These are phyloP conservation scores for Pristionchus pacificus DNA, from an alignment of 1,140 invertebrate genomes.

Conservation along the genomic window DNA sequence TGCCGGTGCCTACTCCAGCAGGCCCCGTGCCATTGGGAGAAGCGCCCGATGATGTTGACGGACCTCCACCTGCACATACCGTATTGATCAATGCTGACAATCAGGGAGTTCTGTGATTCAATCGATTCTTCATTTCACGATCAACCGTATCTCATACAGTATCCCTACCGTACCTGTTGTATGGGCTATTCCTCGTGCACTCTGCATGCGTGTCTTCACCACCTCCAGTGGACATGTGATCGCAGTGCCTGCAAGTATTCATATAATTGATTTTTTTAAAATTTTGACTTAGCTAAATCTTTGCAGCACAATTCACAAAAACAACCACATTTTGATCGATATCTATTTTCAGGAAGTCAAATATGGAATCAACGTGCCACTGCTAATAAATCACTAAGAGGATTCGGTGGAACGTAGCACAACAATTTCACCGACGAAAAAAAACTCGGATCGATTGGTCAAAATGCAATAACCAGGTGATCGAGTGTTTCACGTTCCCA, in stretches of 20 bases:
- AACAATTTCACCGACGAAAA: too few species aligned
- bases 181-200: slow-evolving; percentile 68
- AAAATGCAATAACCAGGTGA: too few species aligned
- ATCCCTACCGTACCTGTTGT: slow-evolving; percentile 62
- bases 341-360: too few species aligned
- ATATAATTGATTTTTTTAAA: too few species aligned
- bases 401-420: too few species aligned
- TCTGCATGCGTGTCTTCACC: slow-evolving; percentile 93
- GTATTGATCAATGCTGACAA: slow-evolving; percentile 8
- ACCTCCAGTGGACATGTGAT: slow-evolving; percentile 97
- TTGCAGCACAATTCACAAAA: too few species aligned
- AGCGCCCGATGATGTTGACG: not conserved
- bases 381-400: too few species aligned
- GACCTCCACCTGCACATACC: slow-evolving; percentile 7
- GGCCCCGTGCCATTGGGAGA: not conserved
- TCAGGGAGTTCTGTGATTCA: slow-evolving; percentile 59
- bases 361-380: too few species aligned
- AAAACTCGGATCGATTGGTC: too few species aligned
- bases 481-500: too few species aligned
- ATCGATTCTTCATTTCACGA: slow-evolving; percentile 59
- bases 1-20: not conserved
- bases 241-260: slow-evolving; percentile 15
- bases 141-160: slow-evolving; percentile 56
- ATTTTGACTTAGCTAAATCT: too few species aligned
- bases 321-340: too few species aligned